A percentile compares a stretch with the other conserved stretches of the same genome.
Evolutionary conservation across 2,797 vertebrate genomes (phyloP).

Genomic region (Eulemur mongoz): DNA sequence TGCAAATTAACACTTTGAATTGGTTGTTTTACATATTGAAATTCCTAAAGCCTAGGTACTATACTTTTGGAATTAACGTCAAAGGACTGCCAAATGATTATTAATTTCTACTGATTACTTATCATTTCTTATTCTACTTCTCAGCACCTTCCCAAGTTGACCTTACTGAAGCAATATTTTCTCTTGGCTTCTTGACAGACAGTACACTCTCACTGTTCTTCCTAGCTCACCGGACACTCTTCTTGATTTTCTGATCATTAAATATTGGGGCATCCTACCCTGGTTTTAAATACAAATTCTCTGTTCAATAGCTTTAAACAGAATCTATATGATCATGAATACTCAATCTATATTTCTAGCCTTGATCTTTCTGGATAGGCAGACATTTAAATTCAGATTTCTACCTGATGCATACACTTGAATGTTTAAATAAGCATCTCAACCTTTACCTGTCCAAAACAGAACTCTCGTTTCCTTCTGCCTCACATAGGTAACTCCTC

Average conservation of each 20-base stretch:
- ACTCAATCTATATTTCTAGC: neutral
- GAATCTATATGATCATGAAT: neutral
- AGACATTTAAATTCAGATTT: neutral
- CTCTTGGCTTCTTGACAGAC: neutral
- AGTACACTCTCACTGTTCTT: neutral
- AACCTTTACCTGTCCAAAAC: neutral
- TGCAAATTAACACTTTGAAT: neutral
- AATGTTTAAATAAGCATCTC: neutral
- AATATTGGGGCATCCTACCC: neutral
- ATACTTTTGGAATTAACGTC: neutral
- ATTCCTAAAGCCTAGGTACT: neutral
- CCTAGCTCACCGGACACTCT: neutral
- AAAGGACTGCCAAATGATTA: neutral
- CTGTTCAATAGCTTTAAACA: neutral
- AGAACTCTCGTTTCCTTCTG: neutral
- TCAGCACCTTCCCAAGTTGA: neutral
- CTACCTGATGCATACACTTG: neutral
- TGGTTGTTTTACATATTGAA: neutral
- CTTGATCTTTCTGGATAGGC: neutral
- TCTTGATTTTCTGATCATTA: neutral
- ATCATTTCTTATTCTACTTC: neutral
- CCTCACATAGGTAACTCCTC: neutral
- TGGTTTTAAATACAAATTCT: neutral
- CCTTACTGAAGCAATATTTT: neutral
- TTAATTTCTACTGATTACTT: neutral